Percentiles rank a stretch among this genome's conserved stretches.
These are phyloP conservation scores for Drosophila burlai DNA, from an alignment of 1,140 invertebrate genomes.

Conservation along the genomic window DNA sequence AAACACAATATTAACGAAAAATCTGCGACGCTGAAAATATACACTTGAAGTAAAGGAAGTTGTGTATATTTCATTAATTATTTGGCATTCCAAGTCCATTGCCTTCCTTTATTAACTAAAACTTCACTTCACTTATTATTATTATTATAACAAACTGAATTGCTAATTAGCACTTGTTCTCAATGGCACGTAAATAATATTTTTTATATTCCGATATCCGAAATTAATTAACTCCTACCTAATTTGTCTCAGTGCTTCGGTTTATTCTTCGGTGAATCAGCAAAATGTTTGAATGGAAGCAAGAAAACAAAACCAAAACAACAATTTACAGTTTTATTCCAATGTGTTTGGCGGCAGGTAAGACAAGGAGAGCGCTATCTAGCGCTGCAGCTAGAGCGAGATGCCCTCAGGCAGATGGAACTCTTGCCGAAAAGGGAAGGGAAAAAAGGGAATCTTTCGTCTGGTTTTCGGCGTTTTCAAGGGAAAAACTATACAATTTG, in stretches of 20 bases:
- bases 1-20: slow-evolving; percentile 9
- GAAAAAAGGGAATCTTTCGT: slow-evolving; percentile 7
- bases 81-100: background rate
- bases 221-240: background rate
- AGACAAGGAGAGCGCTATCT: background rate
- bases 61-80: background rate
- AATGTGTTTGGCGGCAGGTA: slow-evolving; percentile 37
- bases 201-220: too few species aligned
- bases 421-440: background rate
- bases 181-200: background rate
- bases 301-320: slow-evolving; percentile 48
- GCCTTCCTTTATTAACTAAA: background rate
- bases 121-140: too few species aligned
- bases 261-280: slow-evolving; percentile 55
- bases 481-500: background rate
- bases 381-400: slow-evolving; percentile 15
- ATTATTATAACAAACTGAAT: background rate
- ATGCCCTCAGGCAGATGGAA: slow-evolving; percentile 21
- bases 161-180: background rate
- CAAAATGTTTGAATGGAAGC: slow-evolving; percentile 67
- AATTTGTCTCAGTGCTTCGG: slow-evolving; percentile 1
- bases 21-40: slow-evolving; percentile 21
- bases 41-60: slow-evolving; percentile 1
- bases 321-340: slow-evolving; percentile 64
- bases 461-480: background rate